Evolutionary conservation across 2,888 invertebrate species (phyloP).

Genomic region (Yponomeuta evonymella): DNA sequence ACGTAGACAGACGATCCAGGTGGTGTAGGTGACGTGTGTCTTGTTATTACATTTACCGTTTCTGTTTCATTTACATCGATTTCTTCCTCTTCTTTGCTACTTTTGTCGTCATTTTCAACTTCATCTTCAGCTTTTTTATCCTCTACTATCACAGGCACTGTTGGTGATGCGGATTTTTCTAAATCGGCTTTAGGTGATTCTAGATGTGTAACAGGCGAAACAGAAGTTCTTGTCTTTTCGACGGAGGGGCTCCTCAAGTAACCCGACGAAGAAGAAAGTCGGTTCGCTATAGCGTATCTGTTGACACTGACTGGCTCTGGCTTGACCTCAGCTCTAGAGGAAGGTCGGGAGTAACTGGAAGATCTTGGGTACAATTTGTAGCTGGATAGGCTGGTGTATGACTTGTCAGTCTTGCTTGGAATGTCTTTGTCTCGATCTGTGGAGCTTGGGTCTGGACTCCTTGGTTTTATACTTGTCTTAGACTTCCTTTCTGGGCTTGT

Average conservation of each 20-base stretch:
- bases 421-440: conserved; percentile 72
- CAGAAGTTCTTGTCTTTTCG: conserved; percentile 47
- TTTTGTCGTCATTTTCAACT: conserved; percentile 24
- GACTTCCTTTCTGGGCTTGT: conserved; percentile 67
- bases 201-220: conserved; percentile 52
- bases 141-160: conserved; percentile 28
- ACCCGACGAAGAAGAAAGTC: conserved; percentile 57
- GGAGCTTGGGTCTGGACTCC: conserved; percentile 76
- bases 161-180: conserved; percentile 38
- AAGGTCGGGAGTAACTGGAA: conserved; percentile 52
- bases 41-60: conserved; percentile 80
- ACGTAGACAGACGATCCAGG: conserved; percentile 79
- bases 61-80: conserved; percentile 50
- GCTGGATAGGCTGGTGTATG: conserved; percentile 68
- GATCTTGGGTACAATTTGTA: conserved; percentile 68
- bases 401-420: conserved; percentile 75
- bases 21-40: conserved; percentile 87
- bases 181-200: conserved; percentile 40
- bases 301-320: conserved; percentile 37
- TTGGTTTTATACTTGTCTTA: conserved; percentile 55
- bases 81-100: conserved; percentile 30
- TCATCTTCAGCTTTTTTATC: conserved; percentile 28
- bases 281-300: conserved; percentile 62
- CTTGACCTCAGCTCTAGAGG: conserved; percentile 47
- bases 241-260: conserved; percentile 61